Evolutionary conservation across 2,888 invertebrate genomes (phyloP).

Genomic region (Chloroclystis v-ata): DNA sequence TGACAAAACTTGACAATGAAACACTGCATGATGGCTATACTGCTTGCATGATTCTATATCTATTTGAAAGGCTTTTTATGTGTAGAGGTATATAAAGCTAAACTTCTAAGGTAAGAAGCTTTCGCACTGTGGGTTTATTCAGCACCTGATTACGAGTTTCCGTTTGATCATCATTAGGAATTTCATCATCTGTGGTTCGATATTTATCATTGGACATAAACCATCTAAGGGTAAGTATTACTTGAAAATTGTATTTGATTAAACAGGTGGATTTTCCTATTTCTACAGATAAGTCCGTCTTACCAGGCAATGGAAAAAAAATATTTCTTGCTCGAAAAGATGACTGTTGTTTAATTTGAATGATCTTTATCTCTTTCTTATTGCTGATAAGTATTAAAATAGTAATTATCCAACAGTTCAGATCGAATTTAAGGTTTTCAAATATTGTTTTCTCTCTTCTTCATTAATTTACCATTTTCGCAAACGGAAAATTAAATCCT

Average conservation of each 20-base stretch:
- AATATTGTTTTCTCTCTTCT: background rate
- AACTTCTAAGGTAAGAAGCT: slow-evolving; percentile 41
- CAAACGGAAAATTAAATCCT: too few relatives aligned
- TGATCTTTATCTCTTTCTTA: too few relatives aligned
- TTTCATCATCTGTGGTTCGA: slow-evolving; percentile 10
- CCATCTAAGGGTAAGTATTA: slow-evolving; percentile 15
- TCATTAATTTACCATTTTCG: too few relatives aligned
- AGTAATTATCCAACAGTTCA: too few relatives aligned
- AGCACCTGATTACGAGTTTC: slow-evolving; percentile 26
- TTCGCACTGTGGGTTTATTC: slow-evolving; percentile 31
- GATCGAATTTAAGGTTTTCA: too few relatives aligned
- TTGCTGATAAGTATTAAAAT: too few relatives aligned
- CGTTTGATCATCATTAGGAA: slow-evolving; percentile 15
- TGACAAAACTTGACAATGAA: slow-evolving; percentile 45
- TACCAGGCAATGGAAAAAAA: background rate
- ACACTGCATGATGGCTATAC: slow-evolving; percentile 70
- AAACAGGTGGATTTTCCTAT: too few relatives aligned
- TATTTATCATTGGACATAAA: slow-evolving; percentile 13
- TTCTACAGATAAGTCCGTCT: background rate
- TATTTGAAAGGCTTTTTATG: slow-evolving; percentile 71
- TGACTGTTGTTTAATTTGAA: background rate
- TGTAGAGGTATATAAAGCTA: slow-evolving; percentile 53
- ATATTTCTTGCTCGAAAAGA: slow-evolving; percentile 7
- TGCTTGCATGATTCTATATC: slow-evolving; percentile 67
- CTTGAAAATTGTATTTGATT: slow-evolving; percentile 1